phyloP scores from a whole-genome alignment of 2,888 invertebrate genomes.

The Caenorhabditis japonica region DNA sequence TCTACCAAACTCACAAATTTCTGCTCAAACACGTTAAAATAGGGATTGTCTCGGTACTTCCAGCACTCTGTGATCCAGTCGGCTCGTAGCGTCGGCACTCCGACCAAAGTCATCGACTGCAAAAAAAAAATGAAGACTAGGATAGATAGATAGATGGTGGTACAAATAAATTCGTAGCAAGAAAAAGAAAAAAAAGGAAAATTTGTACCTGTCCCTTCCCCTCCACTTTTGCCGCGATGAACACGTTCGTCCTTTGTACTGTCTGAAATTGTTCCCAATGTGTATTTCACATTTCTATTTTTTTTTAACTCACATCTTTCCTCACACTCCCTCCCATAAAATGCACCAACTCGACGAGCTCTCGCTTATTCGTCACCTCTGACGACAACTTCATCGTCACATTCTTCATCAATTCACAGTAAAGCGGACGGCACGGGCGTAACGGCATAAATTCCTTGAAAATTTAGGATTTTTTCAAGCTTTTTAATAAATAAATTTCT shows the following conservation, averaged over 20 bases:
- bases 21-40: conserved; percentile 43
- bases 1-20: conserved; percentile 18
- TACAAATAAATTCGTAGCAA: not conserved
- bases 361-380: conserved; percentile 46
- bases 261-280: conserved; percentile 32
- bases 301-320: conserved; percentile 47
- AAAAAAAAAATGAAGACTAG: conserved; percentile 7
- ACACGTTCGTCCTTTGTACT: conserved; percentile 44
- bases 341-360: conserved; percentile 87
- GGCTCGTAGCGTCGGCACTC: conserved; percentile 40
- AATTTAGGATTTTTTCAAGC: not conserved
- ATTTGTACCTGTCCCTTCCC: conserved; percentile 35
- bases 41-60: conserved; percentile 42
- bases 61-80: conserved; percentile 50
- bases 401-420: conserved; percentile 54
- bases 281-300: not conserved
- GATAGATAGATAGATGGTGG: not conserved
- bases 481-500: too few species aligned
- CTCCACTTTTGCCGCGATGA: conserved; percentile 47
- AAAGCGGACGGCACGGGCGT: conserved; percentile 50
- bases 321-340: conserved; percentile 96
- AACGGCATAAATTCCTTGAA: conserved; percentile 46
- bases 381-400: conserved; percentile 53
- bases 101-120: conserved; percentile 43
- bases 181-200: too few species aligned